Conservation (phyloP, 2,888 invertebrate species). For the Helleia helle region DNA sequence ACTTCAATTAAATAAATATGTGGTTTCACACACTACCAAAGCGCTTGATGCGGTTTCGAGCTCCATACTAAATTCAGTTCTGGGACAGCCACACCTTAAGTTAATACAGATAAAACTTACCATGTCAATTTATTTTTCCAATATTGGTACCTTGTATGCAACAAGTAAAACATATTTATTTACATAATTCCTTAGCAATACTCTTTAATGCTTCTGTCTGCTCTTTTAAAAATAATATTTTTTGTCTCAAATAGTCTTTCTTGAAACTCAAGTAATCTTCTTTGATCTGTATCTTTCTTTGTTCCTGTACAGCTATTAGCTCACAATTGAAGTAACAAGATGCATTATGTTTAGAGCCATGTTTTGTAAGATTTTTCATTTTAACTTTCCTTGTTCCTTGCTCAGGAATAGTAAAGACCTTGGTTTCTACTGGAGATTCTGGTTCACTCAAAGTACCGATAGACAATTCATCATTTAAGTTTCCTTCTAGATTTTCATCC, state of each 20-base stretch:
- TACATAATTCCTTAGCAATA: constrained; percentile 47
- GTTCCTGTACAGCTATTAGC: constrained; percentile 44
- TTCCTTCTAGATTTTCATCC: constrained; percentile 29
- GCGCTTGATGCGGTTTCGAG: too few species aligned
- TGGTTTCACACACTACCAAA: too few species aligned
- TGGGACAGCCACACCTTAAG: too few species aligned
- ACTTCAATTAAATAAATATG: too few species aligned
- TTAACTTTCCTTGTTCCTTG: constrained; percentile 27
- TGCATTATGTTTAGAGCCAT: constrained; percentile 32
- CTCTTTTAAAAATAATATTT: constrained; percentile 48
- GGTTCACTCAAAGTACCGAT: constrained; percentile 38
- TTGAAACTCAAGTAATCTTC: constrained; percentile 58
- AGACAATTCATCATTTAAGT: constrained; percentile 31
- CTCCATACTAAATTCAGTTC: too few species aligned
- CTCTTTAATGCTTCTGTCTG: constrained; percentile 58
- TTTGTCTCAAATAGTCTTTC: constrained; percentile 57
- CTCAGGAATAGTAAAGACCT: constrained; percentile 32
- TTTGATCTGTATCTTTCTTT: constrained; percentile 49
- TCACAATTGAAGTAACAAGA: constrained; percentile 54
- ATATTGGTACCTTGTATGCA: too few species aligned
- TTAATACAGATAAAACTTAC: too few species aligned
- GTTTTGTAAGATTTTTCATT: constrained; percentile 23
- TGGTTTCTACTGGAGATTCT: constrained; percentile 40
- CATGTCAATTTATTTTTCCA: too few species aligned
- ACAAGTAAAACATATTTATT: constrained; percentile 11